Base-by-base conservation (phyloP, 2,797 vertebrate species). In the Florisuga fusca region DNA sequence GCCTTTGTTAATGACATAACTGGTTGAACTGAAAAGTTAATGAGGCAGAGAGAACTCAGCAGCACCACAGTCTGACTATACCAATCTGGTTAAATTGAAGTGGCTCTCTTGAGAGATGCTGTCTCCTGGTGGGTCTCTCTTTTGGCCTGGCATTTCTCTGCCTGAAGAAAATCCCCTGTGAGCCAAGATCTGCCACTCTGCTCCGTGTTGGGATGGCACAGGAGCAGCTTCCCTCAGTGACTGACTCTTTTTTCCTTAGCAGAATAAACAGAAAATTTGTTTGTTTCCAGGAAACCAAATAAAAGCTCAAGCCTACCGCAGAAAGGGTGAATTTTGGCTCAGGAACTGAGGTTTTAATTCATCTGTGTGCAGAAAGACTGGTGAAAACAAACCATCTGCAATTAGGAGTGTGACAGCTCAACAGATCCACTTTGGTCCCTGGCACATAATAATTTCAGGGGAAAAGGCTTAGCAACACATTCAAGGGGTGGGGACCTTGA, bases 401-500 rank as follows among this genome's bases (percentile, higher is more conserved):
- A 54, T 53, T 16, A 57, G 11, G 23, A 51, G 16, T 66, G 29
- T 83, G 64, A 55, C 17, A 93, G 21, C 29, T 71, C 45, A 33
- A 74, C 57, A 38, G 36, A 58, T 19, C 43, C 1, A 1, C 61
- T 75, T 80, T 50, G 31, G 29, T 77, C 16, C 8, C 31, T 63
- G 51, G 16, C 72, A 46, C 29, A 12, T 34, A 58, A 36, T 11
- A 63, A 27, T 1, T 55, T 11, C 48, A 67, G 7, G 17, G 27
- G 19, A 83, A 77, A 80, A 62, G 36, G 1, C 31, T 62, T 63
- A 74, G 5, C 12, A 74, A 66, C 12, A 29, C 2, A 13, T 59
- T n/a, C 0, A 1, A 61, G 31, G 10, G n/a, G 15, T 79, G 8
- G 3, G 2, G 1, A 78, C 18, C 9, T 25, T 25, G 36, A 73